Conservation (phyloP, 2,113 vertebrate genomes). For the Micronisus gabar region DNA sequence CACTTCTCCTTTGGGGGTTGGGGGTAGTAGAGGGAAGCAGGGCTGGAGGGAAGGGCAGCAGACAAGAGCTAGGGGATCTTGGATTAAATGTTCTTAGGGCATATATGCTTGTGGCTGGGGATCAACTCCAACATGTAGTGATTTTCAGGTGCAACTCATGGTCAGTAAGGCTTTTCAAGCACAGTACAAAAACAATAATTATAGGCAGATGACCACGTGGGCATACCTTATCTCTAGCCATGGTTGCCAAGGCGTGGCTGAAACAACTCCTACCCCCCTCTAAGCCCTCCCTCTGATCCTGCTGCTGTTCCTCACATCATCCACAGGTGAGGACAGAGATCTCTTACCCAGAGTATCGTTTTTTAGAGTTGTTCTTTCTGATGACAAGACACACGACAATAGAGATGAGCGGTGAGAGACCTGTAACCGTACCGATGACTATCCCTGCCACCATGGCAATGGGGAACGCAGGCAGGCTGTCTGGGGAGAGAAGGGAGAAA, state of each 20-base stretch:
- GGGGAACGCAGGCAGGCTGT: conserved; percentile 68
- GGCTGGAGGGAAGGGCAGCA: background rate
- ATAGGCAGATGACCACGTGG: background rate
- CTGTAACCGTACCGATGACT: conserved; percentile 79
- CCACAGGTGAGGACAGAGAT: conserved; percentile 14
- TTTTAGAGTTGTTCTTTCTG: conserved; percentile 80
- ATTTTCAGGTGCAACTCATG: background rate
- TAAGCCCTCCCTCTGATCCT: conserved; percentile 3
- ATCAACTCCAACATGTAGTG: background rate
- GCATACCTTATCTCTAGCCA: background rate
- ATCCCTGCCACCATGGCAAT: conserved; percentile 79
- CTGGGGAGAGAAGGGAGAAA: conserved; percentile 65
- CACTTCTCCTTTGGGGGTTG: background rate
- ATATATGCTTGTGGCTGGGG: background rate
- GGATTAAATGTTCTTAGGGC: background rate
- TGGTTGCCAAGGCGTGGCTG: background rate
- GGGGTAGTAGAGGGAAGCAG: background rate
- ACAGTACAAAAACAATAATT: background rate
- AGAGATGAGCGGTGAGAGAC: conserved; percentile 79
- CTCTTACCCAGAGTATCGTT: conserved; percentile 89
- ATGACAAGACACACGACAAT: conserved; percentile 79
- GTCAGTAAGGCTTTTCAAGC: background rate
- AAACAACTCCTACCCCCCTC: background rate
- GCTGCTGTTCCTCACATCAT: background rate
- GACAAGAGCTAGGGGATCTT: background rate